Base-by-base conservation (phyloP, 2,888 invertebrate species). In the Tiphia femorata region DNA sequence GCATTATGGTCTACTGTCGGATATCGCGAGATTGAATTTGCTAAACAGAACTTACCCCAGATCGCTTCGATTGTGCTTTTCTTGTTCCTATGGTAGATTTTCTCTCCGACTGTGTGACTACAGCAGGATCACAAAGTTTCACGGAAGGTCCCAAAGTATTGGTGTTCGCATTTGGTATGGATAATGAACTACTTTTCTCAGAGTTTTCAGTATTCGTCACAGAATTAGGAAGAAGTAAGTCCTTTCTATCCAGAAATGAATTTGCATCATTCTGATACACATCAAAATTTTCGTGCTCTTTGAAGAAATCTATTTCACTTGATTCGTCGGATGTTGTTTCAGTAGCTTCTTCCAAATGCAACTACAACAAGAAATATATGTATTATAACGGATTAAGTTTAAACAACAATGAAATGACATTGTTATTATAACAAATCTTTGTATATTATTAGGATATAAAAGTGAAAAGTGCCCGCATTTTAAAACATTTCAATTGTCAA, bases 221-320 rank as follows among this genome's bases (percentile, higher is more conserved):
- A 29, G 25, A 42, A 55, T 55, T 58, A 8, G 35, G 4, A 10
- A 23, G 17, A 21, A 51, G 35, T 7, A 48, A 50, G 57, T 38
- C 63, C 64, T 17, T 56, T 53, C 44, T 75, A 70, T 2, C 41
- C 21, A 37, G 49, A 25, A 30, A 40, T 21, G 62, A 67, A 14
- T 52, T 52, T 49, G 64, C 60, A 49, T 72, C 68, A 8, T 67
- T 56, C 33, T 51, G 56, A 12, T 69, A 48, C 23, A 62, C 21
- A 30, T 79, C 75, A 47, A 83, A 81, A 57, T 83, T 85, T 73
- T 88, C 90, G 87, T 90, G 92, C 84, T 94, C 93, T 55, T 92
- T 91, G 86, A 97, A 97, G 87, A 97, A 98, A 85, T 98, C 97
- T 68, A 92, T 89, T 85, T 95, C 94, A 65, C 88, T 88, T 76